Evolutionary conservation across 1,140 invertebrate genomes (phyloP).

Genomic region (Anoplophora glabripennis): DNA sequence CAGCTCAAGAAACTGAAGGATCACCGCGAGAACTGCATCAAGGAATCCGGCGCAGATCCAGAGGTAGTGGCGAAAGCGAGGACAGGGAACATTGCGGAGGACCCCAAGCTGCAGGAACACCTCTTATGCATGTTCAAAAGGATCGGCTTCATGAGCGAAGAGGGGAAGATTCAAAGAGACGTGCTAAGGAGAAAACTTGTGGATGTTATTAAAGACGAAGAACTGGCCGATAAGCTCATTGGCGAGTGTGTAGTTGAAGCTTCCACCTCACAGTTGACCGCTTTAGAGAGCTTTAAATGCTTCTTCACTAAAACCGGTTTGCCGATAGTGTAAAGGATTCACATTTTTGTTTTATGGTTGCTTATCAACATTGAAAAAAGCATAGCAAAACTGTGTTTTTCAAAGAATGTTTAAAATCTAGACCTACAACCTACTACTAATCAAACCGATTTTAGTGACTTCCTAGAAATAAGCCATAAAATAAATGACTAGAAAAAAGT

Average conservation of each 20-base stretch:
- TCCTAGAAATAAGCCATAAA: too few relatives aligned
- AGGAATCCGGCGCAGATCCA: slow-evolving; percentile 16
- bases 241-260: slow-evolving; percentile 10
- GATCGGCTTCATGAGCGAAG: slow-evolving; percentile 43
- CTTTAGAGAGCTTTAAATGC: slow-evolving; percentile 20
- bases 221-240: slow-evolving; percentile 6
- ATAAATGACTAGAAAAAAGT: too few relatives aligned
- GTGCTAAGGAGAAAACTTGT: slow-evolving; percentile 41
- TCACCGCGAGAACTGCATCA: slow-evolving; percentile 12
- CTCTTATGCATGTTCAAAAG: slow-evolving; percentile 50
- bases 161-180: slow-evolving; percentile 47
- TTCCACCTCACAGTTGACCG: slow-evolving; percentile 16
- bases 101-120: slow-evolving; percentile 47
- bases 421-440: too few relatives aligned
- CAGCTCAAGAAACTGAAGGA: slow-evolving; percentile 23
- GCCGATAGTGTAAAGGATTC: too few relatives aligned
- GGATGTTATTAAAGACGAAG: slow-evolving; percentile 38
- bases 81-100: slow-evolving; percentile 16
- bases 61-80: slow-evolving; percentile 14
- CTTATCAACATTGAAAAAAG: too few relatives aligned
- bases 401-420: too few relatives aligned
- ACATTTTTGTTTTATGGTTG: too few relatives aligned
- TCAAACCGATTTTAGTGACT: too few relatives aligned
- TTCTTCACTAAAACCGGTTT: slow-evolving; percentile 22
- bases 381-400: too few relatives aligned